Percentiles rank a stretch among this genome's conserved stretches.
These are phyloP conservation scores for Exaiptasia diaphana DNA, from an alignment of 64 coral and sea anemone genomes.

Conservation along the genomic window DNA sequence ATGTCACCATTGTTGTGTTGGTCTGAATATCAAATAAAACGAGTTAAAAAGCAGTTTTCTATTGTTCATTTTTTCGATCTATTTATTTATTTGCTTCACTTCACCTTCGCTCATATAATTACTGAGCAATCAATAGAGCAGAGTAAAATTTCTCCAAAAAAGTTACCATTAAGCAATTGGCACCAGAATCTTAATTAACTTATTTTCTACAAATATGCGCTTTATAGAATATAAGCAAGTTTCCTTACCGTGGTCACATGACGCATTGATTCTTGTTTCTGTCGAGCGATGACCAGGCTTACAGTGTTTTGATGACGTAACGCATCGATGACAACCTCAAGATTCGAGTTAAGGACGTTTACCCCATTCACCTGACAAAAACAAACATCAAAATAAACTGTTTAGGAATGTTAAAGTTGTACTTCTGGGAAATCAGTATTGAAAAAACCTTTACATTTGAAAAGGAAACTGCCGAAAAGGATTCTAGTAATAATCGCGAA, in stretches of 20 bases:
- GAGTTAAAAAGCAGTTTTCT: neutral
- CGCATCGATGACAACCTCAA: conserved; percentile 57
- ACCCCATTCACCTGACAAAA: conserved; percentile 64
- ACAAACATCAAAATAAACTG: neutral
- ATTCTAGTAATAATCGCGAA: neutral
- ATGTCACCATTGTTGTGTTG: neutral
- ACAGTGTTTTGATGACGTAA: conserved; percentile 37
- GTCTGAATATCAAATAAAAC: neutral
- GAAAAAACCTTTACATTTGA: too few species aligned
- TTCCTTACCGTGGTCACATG: neutral
- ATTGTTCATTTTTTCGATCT: neutral
- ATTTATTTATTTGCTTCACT: too few species aligned
- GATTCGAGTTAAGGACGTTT: conserved; percentile 57
- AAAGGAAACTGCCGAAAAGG: neutral
- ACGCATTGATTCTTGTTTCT: neutral
- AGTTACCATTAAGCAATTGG: neutral
- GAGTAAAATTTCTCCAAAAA: neutral
- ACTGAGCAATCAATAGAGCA: too few species aligned
- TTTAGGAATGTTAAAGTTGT: neutral
- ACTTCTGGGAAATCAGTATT: neutral
- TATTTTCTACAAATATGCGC: too few species aligned
- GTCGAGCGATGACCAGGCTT: conserved; percentile 61
- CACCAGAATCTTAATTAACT: too few species aligned
- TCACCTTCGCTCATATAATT: too few species aligned
- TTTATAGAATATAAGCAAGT: too few species aligned